Conservation (phyloP, 2,113 vertebrate genomes). For the Gopherus flavomarginatus region DNA sequence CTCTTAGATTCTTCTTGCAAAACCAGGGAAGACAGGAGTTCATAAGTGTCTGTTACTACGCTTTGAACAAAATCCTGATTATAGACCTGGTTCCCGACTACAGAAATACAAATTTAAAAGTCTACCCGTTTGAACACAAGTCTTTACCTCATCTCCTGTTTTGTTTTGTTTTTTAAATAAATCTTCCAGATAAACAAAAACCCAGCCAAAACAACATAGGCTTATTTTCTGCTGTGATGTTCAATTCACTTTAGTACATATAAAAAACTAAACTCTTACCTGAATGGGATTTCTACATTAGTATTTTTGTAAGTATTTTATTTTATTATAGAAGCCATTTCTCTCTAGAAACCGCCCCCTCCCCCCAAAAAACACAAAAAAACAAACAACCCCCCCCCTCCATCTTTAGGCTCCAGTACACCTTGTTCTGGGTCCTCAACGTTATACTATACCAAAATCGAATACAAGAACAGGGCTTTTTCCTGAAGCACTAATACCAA, state of each 20-base stretch:
- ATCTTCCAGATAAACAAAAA: neutral
- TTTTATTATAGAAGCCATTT: neutral
- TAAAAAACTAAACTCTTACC: neutral
- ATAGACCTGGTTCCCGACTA: neutral
- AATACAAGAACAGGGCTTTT: neutral
- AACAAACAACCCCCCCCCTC: too few species aligned
- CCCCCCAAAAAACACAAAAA: too few species aligned
- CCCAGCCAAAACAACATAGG: neutral
- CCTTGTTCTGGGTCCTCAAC: neutral
- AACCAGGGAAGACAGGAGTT: neutral
- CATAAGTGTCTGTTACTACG: rapidly evolving
- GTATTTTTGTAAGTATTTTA: neutral
- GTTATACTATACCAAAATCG: neutral
- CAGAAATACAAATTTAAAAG: neutral
- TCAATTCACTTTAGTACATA: neutral
- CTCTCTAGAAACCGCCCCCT: neutral
- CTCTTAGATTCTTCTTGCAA: neutral
- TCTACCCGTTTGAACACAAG: neutral
- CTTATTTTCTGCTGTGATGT: neutral
- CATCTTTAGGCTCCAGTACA: neutral
- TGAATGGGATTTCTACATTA: neutral
- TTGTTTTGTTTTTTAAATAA: neutral
- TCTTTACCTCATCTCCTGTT: neutral
- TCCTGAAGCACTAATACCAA: neutral
- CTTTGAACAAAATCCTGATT: rapidly evolving